A percentile compares a stretch with the other conserved stretches of the same genome.
These are phyloP conservation scores for Drosophila sechellia DNA, from an alignment of 1,140 invertebrate species.

Conservation along the genomic window DNA sequence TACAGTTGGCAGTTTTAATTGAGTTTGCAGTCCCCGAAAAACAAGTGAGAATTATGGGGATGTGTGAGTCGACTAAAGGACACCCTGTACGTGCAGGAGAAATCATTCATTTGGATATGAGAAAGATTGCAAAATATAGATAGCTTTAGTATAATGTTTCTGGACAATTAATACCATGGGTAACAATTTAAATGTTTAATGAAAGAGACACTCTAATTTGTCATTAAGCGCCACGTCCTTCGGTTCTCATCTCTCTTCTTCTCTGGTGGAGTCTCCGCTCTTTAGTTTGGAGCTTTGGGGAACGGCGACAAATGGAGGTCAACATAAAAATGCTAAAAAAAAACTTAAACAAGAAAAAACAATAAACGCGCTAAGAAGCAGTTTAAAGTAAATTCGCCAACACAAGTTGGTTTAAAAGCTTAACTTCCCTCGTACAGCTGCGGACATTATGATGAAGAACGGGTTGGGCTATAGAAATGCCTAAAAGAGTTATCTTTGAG, in stretches of 20 bases:
- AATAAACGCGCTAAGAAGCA: constrained; percentile 47
- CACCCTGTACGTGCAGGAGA: background rate
- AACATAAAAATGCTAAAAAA: constrained; percentile 33
- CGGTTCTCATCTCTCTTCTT: constrained; percentile 7
- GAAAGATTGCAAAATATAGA: background rate
- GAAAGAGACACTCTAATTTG: constrained; percentile 6
- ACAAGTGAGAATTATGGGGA: background rate
- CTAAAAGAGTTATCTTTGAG: too few species aligned
- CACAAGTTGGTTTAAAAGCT: constrained; percentile 11
- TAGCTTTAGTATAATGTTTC: too few species aligned
- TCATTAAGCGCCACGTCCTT: constrained; percentile 11
- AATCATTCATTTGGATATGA: too few species aligned
- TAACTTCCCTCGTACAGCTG: background rate
- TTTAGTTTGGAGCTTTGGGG: constrained; percentile 33
- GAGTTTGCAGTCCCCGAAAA: constrained; percentile 52
- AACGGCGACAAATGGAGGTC: constrained; percentile 63
- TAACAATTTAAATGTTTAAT: constrained; percentile 4
- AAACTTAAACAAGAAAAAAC: constrained; percentile 21
- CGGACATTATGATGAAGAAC: background rate
- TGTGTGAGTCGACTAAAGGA: background rate
- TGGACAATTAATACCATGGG: background rate
- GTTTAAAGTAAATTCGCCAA: constrained; percentile 56
- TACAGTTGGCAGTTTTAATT: constrained; percentile 64
- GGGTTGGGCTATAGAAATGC: background rate
- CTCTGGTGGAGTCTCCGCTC: constrained; percentile 18